Conservation (phyloP, 1,140 invertebrate genomes). For the Rhagoletis pomonella region DNA sequence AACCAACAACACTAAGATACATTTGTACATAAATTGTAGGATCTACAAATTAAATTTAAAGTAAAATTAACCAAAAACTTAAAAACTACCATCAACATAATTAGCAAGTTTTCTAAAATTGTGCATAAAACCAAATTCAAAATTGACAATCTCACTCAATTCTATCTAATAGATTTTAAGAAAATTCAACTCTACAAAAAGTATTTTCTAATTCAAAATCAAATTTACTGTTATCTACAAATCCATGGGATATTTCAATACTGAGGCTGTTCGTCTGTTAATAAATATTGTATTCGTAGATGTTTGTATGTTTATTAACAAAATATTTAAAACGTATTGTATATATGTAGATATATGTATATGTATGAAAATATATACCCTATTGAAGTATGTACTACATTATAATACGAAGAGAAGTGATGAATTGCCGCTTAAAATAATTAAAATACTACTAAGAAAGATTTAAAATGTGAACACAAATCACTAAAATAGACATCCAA, state of each 20-base stretch:
- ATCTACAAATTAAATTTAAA: background rate
- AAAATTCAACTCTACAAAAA: background rate
- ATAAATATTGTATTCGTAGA: conserved; percentile 11
- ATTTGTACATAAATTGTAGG: no score
- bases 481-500: no score
- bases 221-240: conserved; percentile 45
- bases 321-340: conserved; percentile 21
- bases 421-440: no score
- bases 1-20: no score
- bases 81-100: background rate
- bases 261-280: conserved; percentile 41
- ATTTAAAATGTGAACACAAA: no score
- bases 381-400: no score
- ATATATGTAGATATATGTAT: background rate
- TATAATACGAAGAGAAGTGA: no score
- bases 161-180: conserved; percentile 40
- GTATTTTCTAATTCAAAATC: conserved; percentile 32
- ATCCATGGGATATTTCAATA: conserved; percentile 38
- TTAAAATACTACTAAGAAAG: no score
- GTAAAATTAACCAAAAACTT: background rate
- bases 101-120: background rate
- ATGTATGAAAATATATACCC: no score
- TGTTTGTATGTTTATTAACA: background rate
- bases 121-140: conserved; percentile 40
- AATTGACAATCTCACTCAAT: conserved; percentile 47